A percentile compares a stretch with the other conserved stretches of the same genome.
phyloP scores from a whole-genome alignment of 2,888 invertebrate species.

The Helobdella robusta region DNA sequence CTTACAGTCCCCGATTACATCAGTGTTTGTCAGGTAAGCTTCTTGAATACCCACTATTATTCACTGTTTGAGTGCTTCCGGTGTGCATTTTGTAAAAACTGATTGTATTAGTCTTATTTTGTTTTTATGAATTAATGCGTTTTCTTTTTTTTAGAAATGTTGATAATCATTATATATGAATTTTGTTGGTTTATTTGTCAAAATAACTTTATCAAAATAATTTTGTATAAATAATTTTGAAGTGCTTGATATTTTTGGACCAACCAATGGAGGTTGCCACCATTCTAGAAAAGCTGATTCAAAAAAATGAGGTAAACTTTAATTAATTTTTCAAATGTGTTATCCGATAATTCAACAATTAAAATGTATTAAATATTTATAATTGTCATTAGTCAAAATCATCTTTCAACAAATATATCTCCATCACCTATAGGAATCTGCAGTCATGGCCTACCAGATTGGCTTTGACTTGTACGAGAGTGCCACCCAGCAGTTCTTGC shows the following conservation, averaged over 20 bases:
- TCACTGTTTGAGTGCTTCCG: too few relatives aligned
- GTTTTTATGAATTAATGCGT: too few relatives aligned
- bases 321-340: too few relatives aligned
- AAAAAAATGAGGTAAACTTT: slow-evolving; percentile 26
- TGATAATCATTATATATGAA: background rate
- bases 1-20: slow-evolving; percentile 88
- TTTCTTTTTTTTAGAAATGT: too few relatives aligned
- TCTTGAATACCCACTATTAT: too few relatives aligned
- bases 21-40: slow-evolving; percentile 67
- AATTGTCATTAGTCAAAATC: too few relatives aligned
- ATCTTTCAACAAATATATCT: background rate
- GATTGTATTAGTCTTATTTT: too few relatives aligned
- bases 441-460: slow-evolving; percentile 95
- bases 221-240: slow-evolving; percentile 45
- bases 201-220: background rate
- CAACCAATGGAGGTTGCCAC: slow-evolving; percentile 85
- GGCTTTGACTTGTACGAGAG: slow-evolving; percentile 98
- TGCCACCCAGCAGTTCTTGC: slow-evolving; percentile 92
- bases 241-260: slow-evolving; percentile 90
- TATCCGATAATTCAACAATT: too few relatives aligned
- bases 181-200: background rate
- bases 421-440: slow-evolving; percentile 56
- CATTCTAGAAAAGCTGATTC: slow-evolving; percentile 75
- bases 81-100: too few relatives aligned
- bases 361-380: too few relatives aligned